Evolutionary conservation across 2,113 vertebrate genomes (phyloP).

Genomic region (Andinoacara biseriatus): DNA sequence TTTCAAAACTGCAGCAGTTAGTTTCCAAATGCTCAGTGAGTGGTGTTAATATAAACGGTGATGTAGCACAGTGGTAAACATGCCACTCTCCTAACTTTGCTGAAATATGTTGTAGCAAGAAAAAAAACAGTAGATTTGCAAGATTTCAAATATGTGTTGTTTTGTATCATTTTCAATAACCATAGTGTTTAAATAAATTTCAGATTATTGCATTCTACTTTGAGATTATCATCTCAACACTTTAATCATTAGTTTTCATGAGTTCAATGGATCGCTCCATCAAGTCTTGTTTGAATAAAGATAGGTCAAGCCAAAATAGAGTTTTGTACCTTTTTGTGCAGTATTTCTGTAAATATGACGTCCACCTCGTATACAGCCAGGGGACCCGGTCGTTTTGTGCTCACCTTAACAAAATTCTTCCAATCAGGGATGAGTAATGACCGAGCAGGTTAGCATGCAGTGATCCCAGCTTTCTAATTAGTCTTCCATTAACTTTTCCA

Average conservation of each 20-base stretch:
- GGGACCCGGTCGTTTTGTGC: slow-evolving; percentile 60
- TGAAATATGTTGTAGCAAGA: too few species aligned
- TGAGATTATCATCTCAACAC: not conserved
- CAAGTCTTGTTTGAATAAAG: slow-evolving; percentile 2
- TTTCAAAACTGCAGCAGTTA: too few species aligned
- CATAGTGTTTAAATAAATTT: too few species aligned
- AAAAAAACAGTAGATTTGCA: too few species aligned
- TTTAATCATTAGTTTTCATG: not conserved
- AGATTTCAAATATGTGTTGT: too few species aligned
- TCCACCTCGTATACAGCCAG: slow-evolving; percentile 33
- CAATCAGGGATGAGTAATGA: slow-evolving; percentile 84
- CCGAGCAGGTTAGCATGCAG: slow-evolving; percentile 73
- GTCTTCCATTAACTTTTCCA: slow-evolving; percentile 83
- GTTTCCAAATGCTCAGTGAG: too few species aligned
- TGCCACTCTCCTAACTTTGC: too few species aligned
- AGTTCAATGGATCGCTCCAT: not conserved
- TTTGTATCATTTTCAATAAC: too few species aligned
- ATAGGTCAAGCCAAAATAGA: slow-evolving; percentile 6
- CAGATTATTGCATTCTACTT: not conserved
- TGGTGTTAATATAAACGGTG: too few species aligned
- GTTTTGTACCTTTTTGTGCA: slow-evolving; percentile 34
- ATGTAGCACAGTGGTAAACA: too few species aligned
- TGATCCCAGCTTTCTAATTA: slow-evolving; percentile 83
- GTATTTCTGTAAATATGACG: slow-evolving; percentile 41
- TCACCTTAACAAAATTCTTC: slow-evolving; percentile 73